Base-by-base conservation (phyloP, 2,888 invertebrate species). In the Hedya salicella region DNA sequence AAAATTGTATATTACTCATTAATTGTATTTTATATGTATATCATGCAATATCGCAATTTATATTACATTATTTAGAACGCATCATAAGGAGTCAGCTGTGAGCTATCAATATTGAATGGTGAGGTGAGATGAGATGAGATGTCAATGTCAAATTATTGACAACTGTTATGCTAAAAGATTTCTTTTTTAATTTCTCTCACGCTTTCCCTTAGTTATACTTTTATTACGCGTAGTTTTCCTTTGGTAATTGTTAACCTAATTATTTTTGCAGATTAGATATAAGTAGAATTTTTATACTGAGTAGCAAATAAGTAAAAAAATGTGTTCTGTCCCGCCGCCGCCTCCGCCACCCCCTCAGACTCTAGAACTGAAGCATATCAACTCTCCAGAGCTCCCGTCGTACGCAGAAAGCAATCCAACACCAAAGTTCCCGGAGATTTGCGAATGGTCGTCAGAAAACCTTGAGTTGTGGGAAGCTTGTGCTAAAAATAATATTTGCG, bases 381-480 rank as follows among this genome's bases (percentile, higher is more conserved):
- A 69, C 61, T 67, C 71, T 46, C 30, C 72, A 6, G 64, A 62
- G 16, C 71, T 75, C 32, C 67, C 69, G 0, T 36, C 67, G 11
- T 70, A 69, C 61, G 62, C 60, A 25, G 68, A 69, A 32, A 71
- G 63, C 36, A 73, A 73, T 56, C 69, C 63, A 59, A 62, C 65
- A 30, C 69, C 68, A 44, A 70, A 74, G 53, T 73, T 76, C 66
- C 78, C 82, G 17, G 78, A 84, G 62, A 85, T 93, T 70, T 94
- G 94, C 76, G 75, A 83, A 48, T 95, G 95, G 95, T 94, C 95
- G 0, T 70, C 83, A 44, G 80, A 88, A 1, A 85, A 93, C 73
- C 93, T 94, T 1, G 94, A 95, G 66, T 65, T 95, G 3, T 88
- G 92, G 73, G 93, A 93, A 78, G 91, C 94, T 0, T 95, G 95